Base-by-base conservation (phyloP, 1,140 invertebrate species). In the Centruroides vittatus region DNA sequence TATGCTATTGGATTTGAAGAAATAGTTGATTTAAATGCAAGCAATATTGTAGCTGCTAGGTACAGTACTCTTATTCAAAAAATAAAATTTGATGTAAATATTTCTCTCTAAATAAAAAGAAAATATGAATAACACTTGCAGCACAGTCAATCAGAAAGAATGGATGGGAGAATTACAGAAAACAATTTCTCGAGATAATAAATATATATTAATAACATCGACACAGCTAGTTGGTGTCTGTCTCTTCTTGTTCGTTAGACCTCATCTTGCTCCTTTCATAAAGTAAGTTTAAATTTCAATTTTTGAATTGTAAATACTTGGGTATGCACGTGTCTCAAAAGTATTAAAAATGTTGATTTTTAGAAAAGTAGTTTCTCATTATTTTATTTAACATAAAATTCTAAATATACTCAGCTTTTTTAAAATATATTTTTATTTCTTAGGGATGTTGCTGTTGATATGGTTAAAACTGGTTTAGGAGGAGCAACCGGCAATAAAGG, bases 1-100 rank as follows among this genome's bases (percentile, higher is more conserved):
- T 98, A 86, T 80, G 93, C 92, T 4, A 91, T 99, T 71, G 97
- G 96, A 23, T 98, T 99, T 78, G 89, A 99, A 76, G 97, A 99
- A 82, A 98, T 99, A 67, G 95, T 99, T 9, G 96, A 99, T 78
- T 78, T 99, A 54, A 99, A 96, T 81, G 96, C 97, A 5, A 88
- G 88, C 61, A 99, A 99, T 73, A 99, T 99, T 66, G 86, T 99
- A 77, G 93, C 90, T 65, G 89, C 93, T 10, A 97, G 81, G 80
- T 80, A 56, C 61, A 23, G 23, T 23, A 23, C 23, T 23, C 23
- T 23, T 23, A 23, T 23, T 23, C 23, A 23, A 23, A 23, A 23
- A 2, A 23, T 23, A 23, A 23, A 23, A 23, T 23, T 23, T 23
- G 23, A 23, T 23, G 2, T 23, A 23, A 23, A 23, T 23, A 23